Conservation (phyloP, 1,140 invertebrate species). For the Muscidifurax raptorellus region DNA sequence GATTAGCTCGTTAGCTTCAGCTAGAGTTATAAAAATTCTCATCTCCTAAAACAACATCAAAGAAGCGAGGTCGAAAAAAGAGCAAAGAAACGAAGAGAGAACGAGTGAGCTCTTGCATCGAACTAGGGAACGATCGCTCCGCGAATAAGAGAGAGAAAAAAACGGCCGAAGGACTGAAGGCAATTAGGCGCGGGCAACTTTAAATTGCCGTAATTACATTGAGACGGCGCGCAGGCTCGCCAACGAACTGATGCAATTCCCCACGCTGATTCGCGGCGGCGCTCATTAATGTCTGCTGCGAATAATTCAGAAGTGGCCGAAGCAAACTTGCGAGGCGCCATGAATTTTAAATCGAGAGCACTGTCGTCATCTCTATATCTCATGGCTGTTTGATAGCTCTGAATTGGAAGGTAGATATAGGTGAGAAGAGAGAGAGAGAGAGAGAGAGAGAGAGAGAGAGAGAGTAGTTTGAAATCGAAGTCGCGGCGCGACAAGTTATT, state of each 20-base stretch:
- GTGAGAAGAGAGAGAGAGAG: too few relatives aligned
- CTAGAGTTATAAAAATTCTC: background rate
- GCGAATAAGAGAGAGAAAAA: background rate
- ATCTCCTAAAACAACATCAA: background rate
- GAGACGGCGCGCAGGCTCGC: background rate
- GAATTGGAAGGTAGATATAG: background rate
- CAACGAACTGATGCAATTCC: background rate
- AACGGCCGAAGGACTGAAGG: background rate
- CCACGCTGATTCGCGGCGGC: background rate
- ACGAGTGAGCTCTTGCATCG: background rate
- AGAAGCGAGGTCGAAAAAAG: background rate
- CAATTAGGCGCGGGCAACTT: conserved; percentile 38
- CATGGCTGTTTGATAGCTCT: conserved; percentile 6
- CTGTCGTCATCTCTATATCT: background rate
- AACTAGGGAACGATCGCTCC: background rate
- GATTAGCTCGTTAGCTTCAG: background rate
- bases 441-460: too few relatives aligned
- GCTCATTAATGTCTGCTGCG: conserved; percentile 22
- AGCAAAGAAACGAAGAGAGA: conserved; percentile 9
- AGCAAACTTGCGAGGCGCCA: conserved; percentile 17
- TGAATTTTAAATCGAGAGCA: conserved; percentile 38
- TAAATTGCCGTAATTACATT: conserved; percentile 29
- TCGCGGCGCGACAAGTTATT: too few relatives aligned
- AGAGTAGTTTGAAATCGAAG: background rate
- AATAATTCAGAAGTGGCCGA: conserved; percentile 36